Evolutionary conservation across 2,797 vertebrate species (phyloP).

Genomic region (Falco naumanni): DNA sequence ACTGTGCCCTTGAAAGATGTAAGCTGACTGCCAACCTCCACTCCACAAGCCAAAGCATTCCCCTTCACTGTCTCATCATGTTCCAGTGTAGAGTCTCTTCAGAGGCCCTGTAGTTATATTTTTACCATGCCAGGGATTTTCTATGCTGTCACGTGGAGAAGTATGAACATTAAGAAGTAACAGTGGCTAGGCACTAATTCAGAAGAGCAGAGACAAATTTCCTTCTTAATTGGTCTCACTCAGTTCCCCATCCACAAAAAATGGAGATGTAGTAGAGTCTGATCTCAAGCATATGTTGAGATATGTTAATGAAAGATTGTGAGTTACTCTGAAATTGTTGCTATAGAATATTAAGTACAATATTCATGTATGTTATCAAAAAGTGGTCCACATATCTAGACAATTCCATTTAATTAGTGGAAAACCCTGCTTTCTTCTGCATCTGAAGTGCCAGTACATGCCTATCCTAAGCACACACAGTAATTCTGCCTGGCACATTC

Average conservation of each 20-base stretch:
- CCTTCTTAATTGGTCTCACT: background rate
- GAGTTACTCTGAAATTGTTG: background rate
- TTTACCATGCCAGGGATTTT: background rate
- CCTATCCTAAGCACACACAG: background rate
- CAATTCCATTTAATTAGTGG: background rate
- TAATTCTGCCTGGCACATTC: background rate
- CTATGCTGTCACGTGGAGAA: background rate
- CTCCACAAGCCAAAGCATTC: background rate
- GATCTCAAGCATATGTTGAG: background rate
- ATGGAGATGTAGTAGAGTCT: background rate
- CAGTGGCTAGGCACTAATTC: background rate
- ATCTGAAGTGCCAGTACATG: background rate
- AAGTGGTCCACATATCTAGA: background rate
- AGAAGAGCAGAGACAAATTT: background rate
- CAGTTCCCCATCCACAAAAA: background rate
- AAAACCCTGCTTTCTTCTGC: background rate
- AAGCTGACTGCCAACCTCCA: background rate
- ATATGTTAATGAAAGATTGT: background rate
- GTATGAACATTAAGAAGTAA: background rate
- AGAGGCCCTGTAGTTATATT: background rate
- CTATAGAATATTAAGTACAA: background rate
- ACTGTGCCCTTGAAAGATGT: background rate
- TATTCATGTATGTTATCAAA: background rate
- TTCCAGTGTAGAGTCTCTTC: background rate
- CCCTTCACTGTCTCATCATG: background rate